These are phyloP conservation scores for Nerophis ophidion DNA, from an alignment of 2,113 vertebrate species.

Conservation along the genomic window DNA sequence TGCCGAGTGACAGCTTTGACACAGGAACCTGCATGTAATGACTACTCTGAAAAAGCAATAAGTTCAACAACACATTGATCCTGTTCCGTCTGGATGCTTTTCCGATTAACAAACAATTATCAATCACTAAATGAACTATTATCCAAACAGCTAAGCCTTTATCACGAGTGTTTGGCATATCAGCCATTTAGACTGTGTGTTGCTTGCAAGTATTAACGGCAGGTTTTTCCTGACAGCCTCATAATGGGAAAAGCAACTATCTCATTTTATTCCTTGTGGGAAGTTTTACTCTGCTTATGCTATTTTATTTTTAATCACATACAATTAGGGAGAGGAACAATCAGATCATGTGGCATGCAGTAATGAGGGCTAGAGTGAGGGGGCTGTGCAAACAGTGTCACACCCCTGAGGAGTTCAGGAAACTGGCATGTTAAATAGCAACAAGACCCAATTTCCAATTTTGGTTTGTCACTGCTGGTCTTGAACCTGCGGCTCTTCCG, in stretches of 20 bases:
- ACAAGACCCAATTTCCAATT: not conserved
- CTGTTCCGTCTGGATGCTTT: not conserved
- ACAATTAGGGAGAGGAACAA: constrained; percentile 1
- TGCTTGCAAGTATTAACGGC: not conserved
- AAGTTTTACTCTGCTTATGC: too few species aligned
- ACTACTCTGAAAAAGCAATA: not conserved
- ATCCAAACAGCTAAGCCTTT: not conserved
- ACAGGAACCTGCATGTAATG: constrained; percentile 1
- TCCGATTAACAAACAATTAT: not conserved
- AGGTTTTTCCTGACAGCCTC: not conserved
- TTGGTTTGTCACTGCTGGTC: not conserved
- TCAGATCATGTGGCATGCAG: not conserved
- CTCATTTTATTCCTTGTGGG: not conserved
- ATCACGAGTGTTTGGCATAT: not conserved
- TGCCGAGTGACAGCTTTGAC: constrained; percentile 3
- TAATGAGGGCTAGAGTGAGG: not conserved
- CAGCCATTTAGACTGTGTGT: not conserved
- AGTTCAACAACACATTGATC: not conserved
- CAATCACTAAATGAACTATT: not conserved
- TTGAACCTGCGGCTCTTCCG: not conserved
- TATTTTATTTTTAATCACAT: not conserved
- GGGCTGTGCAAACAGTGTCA: not conserved
- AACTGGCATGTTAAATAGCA: not conserved
- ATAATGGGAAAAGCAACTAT: not conserved
- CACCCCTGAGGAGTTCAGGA: not conserved